Percentiles rank a stretch among this genome's conserved stretches.
phyloP scores from a whole-genome alignment of 1,140 invertebrate genomes.

The Grapholita molesta region DNA sequence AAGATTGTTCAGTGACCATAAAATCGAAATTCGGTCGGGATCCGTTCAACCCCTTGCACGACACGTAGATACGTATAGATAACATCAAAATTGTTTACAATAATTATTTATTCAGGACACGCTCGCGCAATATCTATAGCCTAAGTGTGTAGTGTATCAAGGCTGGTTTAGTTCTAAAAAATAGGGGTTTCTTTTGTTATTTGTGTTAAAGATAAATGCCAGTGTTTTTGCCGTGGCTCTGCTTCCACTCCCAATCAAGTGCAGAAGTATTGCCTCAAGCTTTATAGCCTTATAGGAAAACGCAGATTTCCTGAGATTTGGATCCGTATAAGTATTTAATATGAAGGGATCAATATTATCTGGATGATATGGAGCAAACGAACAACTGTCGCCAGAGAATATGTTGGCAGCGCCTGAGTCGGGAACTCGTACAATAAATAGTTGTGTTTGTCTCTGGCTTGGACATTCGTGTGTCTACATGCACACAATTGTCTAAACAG shows the following conservation, averaged over 20 bases:
- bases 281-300: too few species aligned
- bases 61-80: constrained; percentile 14
- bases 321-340: too few species aligned
- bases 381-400: too few species aligned
- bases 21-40: constrained; percentile 21
- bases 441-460: background rate
- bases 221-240: background rate
- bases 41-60: constrained; percentile 13
- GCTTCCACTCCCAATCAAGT: background rate
- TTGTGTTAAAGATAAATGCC: background rate
- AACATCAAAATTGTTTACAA: constrained; percentile 17
- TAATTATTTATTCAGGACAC: constrained; percentile 15
- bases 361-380: too few species aligned
- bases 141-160: background rate
- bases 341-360: too few species aligned
- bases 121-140: background rate
- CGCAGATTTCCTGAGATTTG: too few species aligned
- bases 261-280: background rate
- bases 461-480: background rate
- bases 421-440: background rate
- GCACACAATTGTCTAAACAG: background rate
- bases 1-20: constrained; percentile 22
- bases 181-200: background rate
- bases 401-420: background rate
- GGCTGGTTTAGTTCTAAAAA: background rate